These are phyloP conservation scores for Synergus umbraculus DNA, from an alignment of 2,888 invertebrate genomes.

Conservation along the genomic window DNA sequence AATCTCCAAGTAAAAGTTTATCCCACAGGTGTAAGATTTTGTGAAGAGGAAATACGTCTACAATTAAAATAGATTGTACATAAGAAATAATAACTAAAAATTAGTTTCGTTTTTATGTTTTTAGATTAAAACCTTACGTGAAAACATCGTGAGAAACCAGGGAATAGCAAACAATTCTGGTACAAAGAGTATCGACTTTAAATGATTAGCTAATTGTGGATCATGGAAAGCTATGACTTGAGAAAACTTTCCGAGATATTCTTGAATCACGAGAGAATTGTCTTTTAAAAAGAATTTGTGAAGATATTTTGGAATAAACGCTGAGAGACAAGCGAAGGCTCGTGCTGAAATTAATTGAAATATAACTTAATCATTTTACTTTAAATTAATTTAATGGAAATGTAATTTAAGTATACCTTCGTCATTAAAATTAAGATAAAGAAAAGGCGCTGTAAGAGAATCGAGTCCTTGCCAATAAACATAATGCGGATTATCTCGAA, in stretches of 20 bases:
- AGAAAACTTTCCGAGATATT: constrained; percentile 97
- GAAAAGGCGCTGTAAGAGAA: constrained; percentile 97
- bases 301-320: constrained; percentile 97
- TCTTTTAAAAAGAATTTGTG: constrained; percentile 98
- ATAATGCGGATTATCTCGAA: constrained; percentile 94
- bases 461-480: constrained; percentile 99
- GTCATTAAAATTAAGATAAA: constrained; percentile 97
- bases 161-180: constrained; percentile 99
- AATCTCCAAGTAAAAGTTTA: constrained; percentile 93
- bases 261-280: constrained; percentile 97
- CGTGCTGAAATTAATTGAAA: constrained; percentile 83
- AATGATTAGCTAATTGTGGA: constrained; percentile 92
- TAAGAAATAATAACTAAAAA: constrained; percentile 4
- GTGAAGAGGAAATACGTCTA: constrained; percentile 98
- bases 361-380: neutral
- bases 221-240: constrained; percentile 98
- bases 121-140: constrained; percentile 85
- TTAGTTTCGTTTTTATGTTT: constrained; percentile 8
- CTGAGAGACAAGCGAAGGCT: constrained; percentile 96
- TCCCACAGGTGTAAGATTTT: constrained; percentile 99
- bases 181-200: constrained; percentile 94
- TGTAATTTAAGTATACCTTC: constrained; percentile 83
- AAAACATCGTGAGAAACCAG: constrained; percentile 99
- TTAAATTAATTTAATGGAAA: neutral
- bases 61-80: constrained; percentile 63